Evolutionary conservation across 92 coral and sea anemone genomes (phyloP), one percentile per base, ranked within the genome.

Genomic region (Ricordea florida): DNA sequence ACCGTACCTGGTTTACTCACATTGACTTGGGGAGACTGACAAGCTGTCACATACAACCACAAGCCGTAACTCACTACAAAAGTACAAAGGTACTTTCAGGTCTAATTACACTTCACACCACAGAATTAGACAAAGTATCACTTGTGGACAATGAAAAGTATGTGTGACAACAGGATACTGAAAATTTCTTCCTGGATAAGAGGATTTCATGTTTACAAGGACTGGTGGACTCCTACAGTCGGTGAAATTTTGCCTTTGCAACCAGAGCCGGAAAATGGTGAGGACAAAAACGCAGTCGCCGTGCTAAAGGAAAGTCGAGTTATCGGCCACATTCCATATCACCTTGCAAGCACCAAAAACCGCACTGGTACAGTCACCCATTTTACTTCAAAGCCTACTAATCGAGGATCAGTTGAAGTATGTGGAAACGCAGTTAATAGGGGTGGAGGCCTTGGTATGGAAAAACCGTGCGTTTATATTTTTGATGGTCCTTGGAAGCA

Each of bases 241-340:
- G 58, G 69, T 37, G 68, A 72, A 57, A 42, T 57, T 57, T 72
- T 72, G 30, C 69, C 69, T 72, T 58, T 58, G 78, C 78, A 71
- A 56, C 78, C 80, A 30, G 60, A 72, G 79, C 79, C 71, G 17
- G 80, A 60, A 74, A 74, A 73, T 45, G 80, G 58, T 32, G 62
- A 74, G 80, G 69, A 74, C 70, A 74, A 59, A 74, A 74, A 60
- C 48, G 80, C 69, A 74, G 80, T 74, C 69, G 80, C 80, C 61
- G 70, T 74, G 68, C 66, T 59, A 13, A 32, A 59, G 16, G 74
- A 67, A 31, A 67, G 74, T 47, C 60, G 74, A 67, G 71, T 74
- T 74, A 60, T 58, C 26, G 70, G 69, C 69, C 70, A 73, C 17
- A 73, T 73, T 73, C 80, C 80, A 73, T 73, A 58, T 73, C 60